A percentile compares a stretch with the other conserved stretches of the same genome.
These are phyloP conservation scores for Drosophila takahashii DNA, from an alignment of 1,140 invertebrate species.

Conservation along the genomic window DNA sequence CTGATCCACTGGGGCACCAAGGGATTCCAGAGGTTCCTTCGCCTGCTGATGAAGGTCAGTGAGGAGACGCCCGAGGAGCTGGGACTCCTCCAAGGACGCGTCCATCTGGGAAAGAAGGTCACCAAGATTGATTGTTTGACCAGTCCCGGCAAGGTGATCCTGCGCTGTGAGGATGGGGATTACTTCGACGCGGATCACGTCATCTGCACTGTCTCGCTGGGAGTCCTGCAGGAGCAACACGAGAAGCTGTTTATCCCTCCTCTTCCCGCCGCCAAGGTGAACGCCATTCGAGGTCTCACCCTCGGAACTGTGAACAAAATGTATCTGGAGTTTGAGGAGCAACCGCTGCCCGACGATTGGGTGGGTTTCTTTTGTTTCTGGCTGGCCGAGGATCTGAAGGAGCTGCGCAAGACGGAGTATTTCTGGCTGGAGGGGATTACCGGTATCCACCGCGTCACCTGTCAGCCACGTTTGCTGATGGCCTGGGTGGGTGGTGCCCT, in stretches of 20 bases:
- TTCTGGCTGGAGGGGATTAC: slow-evolving; percentile 88
- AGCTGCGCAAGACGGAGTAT: slow-evolving; percentile 84
- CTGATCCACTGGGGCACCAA: slow-evolving; percentile 87
- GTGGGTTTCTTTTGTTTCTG: slow-evolving; percentile 86
- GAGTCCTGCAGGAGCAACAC: slow-evolving; percentile 88
- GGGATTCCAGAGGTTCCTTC: slow-evolving; percentile 85
- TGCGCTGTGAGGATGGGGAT: slow-evolving; percentile 87
- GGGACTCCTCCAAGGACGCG: slow-evolving; percentile 33
- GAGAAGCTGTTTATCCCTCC: slow-evolving; percentile 86
- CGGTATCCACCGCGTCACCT: slow-evolving; percentile 87
- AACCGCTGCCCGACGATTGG: slow-evolving; percentile 87
- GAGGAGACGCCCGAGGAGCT: slow-evolving; percentile 80
- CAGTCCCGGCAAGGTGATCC: slow-evolving; percentile 27
- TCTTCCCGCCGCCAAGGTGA: slow-evolving; percentile 87
- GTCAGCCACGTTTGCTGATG: slow-evolving; percentile 88
- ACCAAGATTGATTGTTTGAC: slow-evolving; percentile 84
- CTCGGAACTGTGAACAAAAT: slow-evolving; percentile 91
- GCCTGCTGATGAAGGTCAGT: slow-evolving; percentile 85
- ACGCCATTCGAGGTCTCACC: slow-evolving; percentile 87
- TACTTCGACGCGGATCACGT: slow-evolving; percentile 87
- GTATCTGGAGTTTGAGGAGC: slow-evolving; percentile 88
- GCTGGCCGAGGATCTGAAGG: slow-evolving; percentile 85
- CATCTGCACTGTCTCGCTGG: slow-evolving; percentile 89
- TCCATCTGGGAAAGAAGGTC: slow-evolving; percentile 85
- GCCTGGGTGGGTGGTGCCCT: slow-evolving; percentile 85